Base-by-base conservation (phyloP, 2,888 invertebrate species). In the Spatulosminthurus flaviceps region DNA sequence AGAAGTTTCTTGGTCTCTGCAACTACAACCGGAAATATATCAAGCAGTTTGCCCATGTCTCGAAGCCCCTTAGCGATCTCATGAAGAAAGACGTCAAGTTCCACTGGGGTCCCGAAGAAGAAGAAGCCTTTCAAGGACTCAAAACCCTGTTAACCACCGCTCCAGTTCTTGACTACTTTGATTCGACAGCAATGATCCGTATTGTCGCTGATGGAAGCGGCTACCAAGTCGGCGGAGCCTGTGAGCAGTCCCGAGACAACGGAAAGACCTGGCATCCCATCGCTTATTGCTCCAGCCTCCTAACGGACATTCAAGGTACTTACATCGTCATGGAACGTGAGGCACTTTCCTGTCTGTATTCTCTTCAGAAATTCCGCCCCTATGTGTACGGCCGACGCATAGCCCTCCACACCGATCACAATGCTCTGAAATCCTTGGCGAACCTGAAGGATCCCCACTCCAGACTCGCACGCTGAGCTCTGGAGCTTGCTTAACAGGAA, bases 341-440 rank as follows among this genome's bases (percentile, higher is more conserved):
- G 83, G 87, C 85, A 0, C 21, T 87, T 16, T 86, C 84, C 0
- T 83, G 87, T 0, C 83, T 88, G 13, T 88, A 85, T 86, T 86
- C 87, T 2, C 80, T 87, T 0, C 77, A 86, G 16, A 87, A 88
- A 80, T 88, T 88, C 78, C 79, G 88, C 26, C 87, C 86, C 0
- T 89, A 88, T 80, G 82, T 89, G 0, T 87, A 87, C 73, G 87
- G 87, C 0, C 28, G 85, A 16, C 61, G 79, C 0, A 87, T 88
- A 19, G 80, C 81, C 0, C 84, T 89, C 0, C 75, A 86, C 1
- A 88, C 88, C 0, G 89, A 89, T 79, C 89, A 89, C 76, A 87
- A 88, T 77, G 87, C 89, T 0, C 83, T 90, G 60, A 87, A 88
- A 86, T 89, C 88, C 87, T 81, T 89, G 9, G 81, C 88, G 80